These are phyloP conservation scores for Nilaparvata lugens DNA, from an alignment of 1,140 invertebrate species.

Conservation along the genomic window DNA sequence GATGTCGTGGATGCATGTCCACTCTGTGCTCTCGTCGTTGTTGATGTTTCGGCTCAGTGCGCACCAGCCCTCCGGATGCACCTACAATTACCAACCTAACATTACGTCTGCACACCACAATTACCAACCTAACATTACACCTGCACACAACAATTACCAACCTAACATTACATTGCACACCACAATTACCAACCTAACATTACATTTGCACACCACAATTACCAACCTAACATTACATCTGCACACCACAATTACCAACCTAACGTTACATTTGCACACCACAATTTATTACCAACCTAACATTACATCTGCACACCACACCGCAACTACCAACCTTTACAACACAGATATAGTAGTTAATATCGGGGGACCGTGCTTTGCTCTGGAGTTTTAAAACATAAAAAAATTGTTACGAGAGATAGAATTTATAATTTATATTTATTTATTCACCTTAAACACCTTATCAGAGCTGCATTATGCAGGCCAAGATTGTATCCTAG, in stretches of 20 bases:
- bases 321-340: neutral
- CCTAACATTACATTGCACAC: neutral
- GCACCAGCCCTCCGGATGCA: conserved; percentile 88
- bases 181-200: neutral
- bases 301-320: no score
- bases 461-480: no score
- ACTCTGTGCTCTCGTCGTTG: conserved; percentile 77
- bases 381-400: no score
- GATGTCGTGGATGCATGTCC: conserved; percentile 90
- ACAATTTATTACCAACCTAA: neutral
- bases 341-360: no score
- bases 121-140: neutral
- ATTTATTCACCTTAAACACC: no score
- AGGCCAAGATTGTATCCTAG: no score
- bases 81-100: conserved; percentile 33
- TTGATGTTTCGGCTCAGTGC: conserved; percentile 80
- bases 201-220: neutral
- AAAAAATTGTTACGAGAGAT: no score
- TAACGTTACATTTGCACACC: no score
- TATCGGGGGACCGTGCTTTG: neutral
- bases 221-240: neutral
- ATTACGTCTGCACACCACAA: no score
- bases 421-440: no score
- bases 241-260: no score
- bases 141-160: neutral